Percentiles rank a stretch among this genome's conserved stretches.
These are phyloP conservation scores for Ennomos quercinarius DNA, from an alignment of 2,888 invertebrate species.

Conservation along the genomic window DNA sequence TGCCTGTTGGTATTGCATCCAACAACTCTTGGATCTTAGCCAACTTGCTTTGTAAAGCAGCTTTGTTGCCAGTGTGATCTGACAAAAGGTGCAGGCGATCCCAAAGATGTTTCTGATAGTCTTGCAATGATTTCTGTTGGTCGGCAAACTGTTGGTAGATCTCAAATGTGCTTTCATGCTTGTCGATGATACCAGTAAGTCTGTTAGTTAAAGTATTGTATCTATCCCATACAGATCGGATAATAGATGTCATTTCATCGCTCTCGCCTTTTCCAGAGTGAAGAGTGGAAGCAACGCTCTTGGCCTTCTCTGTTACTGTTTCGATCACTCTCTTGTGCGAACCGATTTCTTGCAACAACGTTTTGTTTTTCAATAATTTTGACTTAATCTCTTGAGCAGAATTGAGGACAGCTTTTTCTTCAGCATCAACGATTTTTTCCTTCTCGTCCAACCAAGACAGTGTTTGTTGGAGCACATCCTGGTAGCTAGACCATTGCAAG, in stretches of 20 bases:
- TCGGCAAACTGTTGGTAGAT: slow-evolving; percentile 95
- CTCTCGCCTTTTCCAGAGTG: slow-evolving; percentile 83
- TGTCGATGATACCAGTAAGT: slow-evolving; percentile 88
- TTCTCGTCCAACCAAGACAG: slow-evolving; percentile 94
- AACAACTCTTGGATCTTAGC: slow-evolving; percentile 92
- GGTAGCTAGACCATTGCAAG: slow-evolving; percentile 93
- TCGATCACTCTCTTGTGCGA: slow-evolving; percentile 96
- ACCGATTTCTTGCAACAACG: slow-evolving; percentile 94
- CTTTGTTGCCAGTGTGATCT: slow-evolving; percentile 95
- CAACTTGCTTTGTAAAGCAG: slow-evolving; percentile 92
- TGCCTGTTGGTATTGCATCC: slow-evolving; percentile 91
- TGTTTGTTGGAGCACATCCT: slow-evolving; percentile 93
- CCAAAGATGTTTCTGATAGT: slow-evolving; percentile 96
- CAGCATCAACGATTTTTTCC: slow-evolving; percentile 90
- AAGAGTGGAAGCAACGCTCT: slow-evolving; percentile 86
- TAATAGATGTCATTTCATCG: slow-evolving; percentile 88
- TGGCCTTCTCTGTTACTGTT: slow-evolving; percentile 95
- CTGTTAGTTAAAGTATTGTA: slow-evolving; percentile 90
- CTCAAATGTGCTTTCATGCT: slow-evolving; percentile 91
- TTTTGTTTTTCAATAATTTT: slow-evolving; percentile 93
- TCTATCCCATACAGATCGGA: slow-evolving; percentile 90
- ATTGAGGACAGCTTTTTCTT: slow-evolving; percentile 89
- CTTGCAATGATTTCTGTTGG: slow-evolving; percentile 93
- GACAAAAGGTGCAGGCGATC: slow-evolving; percentile 93
- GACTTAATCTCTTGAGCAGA: slow-evolving; percentile 94